Percentiles rank a stretch among this genome's conserved stretches.
Evolutionary conservation across 1,140 invertebrate genomes (phyloP).

Genomic region (Steinernema feltiae): DNA sequence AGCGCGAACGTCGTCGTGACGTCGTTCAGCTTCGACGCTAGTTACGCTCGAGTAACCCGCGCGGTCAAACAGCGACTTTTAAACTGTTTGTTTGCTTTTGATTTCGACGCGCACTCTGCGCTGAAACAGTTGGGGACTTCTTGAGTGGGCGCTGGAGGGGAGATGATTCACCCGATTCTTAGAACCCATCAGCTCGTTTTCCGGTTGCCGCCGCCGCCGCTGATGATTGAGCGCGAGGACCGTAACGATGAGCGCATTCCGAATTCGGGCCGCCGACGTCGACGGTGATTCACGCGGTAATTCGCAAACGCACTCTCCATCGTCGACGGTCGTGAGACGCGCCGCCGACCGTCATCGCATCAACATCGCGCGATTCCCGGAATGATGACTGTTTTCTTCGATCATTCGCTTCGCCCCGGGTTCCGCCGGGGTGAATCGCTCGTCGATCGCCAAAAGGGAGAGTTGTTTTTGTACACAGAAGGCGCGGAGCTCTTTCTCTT

Average conservation of each 20-base stretch:
- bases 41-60: neutral
- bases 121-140: neutral
- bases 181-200: neutral
- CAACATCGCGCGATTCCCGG: constrained; percentile 14
- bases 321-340: neutral
- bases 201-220: neutral
- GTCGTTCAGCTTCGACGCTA: neutral
- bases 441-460: neutral
- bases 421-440: neutral
- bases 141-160: neutral
- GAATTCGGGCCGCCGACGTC: neutral
- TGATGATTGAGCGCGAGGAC: too few relatives aligned
- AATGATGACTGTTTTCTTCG: neutral
- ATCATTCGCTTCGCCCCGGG: neutral
- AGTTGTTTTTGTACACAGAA: neutral
- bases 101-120: neutral
- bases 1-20: neutral
- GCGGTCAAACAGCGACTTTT: constrained; percentile 3
- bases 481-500: too few relatives aligned
- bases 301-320: neutral
- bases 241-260: neutral
- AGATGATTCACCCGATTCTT: neutral
- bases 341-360: too few relatives aligned
- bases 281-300: neutral
- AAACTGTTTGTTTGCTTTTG: neutral